Conservation (phyloP, 2,113 vertebrate species). For the Chloebia gouldiae region DNA sequence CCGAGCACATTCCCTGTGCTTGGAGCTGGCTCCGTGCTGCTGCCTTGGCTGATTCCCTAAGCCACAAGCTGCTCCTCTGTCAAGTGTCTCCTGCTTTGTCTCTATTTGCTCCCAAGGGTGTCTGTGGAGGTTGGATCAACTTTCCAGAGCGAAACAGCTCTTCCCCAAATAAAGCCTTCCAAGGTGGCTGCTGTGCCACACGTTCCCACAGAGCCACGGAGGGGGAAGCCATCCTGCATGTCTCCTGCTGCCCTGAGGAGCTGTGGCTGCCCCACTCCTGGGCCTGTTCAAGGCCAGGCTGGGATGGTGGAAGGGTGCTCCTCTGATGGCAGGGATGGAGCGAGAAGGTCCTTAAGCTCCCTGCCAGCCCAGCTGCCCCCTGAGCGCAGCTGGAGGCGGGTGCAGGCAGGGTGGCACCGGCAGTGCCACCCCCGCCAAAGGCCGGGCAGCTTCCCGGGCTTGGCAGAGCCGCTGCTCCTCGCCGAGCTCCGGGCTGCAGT, state of each 20-base stretch:
- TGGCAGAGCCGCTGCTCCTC: neutral
- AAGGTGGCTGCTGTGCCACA: neutral
- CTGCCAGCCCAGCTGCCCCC: neutral
- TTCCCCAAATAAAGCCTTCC: neutral
- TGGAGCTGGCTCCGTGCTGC: neutral
- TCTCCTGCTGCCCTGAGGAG: neutral
- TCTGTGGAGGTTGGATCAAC: neutral
- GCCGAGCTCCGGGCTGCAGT: neutral
- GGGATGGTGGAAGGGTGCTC: neutral
- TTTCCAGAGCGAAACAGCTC: neutral
- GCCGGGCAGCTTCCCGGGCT: neutral
- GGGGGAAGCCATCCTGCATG: neutral
- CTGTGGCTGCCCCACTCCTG: neutral
- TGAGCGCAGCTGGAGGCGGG: neutral
- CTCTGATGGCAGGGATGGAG: neutral
- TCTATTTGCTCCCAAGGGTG: neutral
- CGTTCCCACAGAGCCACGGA: neutral
- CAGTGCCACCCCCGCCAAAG: neutral
- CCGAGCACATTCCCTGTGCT: neutral
- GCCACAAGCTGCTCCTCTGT: constrained; percentile 30
- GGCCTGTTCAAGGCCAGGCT: neutral
- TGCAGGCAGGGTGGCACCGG: neutral
- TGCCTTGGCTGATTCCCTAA: neutral
- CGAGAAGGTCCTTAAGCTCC: neutral
- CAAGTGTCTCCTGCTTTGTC: neutral